Base-by-base conservation (phyloP, 2,888 invertebrate genomes). In the Diloba caeruleocephala region DNA sequence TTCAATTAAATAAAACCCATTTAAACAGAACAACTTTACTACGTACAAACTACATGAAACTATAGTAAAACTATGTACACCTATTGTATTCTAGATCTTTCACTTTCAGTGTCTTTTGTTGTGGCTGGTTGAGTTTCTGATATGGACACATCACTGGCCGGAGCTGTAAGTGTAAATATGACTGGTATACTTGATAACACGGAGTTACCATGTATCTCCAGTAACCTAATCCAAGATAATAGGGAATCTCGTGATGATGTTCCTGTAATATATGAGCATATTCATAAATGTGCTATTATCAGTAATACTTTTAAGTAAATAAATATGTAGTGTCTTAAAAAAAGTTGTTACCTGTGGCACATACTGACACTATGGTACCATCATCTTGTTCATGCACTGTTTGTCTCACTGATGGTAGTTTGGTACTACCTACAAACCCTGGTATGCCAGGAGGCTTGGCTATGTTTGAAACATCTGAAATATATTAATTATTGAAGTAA, bases 321-420 rank as follows among this genome's bases (percentile, higher is more conserved):
- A n/a, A n/a, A n/a, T n/a, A n/a, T n/a, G n/a, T 12, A 12, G 9
- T 9, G 8, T 36, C 8, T 23, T 19, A 13, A 13, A 13, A 19
- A 12, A 8, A 25, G 10, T 21, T 13, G 7, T 66, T 78, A 93
- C 94, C 94, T 51, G 99, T 98, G 17, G 98, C 98, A 90, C 98
- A 98, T 41, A 98, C 94, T 6, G 96, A 96, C 66, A 98, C 95
- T 74, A 99, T 96, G 0, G 96, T 97, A 3, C 98, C 98, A 88
- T 99, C 98, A 46, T 97, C 96, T 88, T 99, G 98, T 83, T 98
- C 98, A 83, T 99, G 99, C 1, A 98, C 95, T 17, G 96, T 95
- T 7, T 95, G 95, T 53, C 93, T 86, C 1, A 94, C 84, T 9
- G 92, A 88, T 5, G 94, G 90, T 41, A 93, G 71, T 63, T 89